Base-by-base conservation (phyloP, 2,113 vertebrate genomes). In the Pelecanoides urinatrix region DNA sequence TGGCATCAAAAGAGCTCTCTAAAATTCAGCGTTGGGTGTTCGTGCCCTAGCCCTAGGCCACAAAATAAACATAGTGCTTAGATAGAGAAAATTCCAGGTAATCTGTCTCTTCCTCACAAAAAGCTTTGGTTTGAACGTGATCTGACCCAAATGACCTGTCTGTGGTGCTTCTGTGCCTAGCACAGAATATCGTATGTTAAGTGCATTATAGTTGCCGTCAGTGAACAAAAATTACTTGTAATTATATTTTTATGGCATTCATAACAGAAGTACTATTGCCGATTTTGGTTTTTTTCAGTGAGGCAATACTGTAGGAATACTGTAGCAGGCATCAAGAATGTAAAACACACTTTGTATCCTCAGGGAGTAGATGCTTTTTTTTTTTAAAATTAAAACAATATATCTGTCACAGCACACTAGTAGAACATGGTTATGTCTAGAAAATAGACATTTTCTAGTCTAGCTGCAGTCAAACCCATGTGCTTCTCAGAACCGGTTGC, bases 1-100 rank as follows among this genome's bases (percentile, higher is more conserved):
- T 97, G 96, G 96, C 96, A 96, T 70, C 72, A 27, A 70, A 85
- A 70, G 58, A 82, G 34, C 67, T 79, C 77, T 76, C 29, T 65
- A 85, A 79, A 96, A 92, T 84, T 38, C n/a, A 40, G 22, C 2
- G 1, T 87, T 21, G 44, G 29, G 13, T 61, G 47, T 56, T 87
- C 1, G 0, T 42, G n/a, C 10, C 42, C 14, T 55, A 59, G 42
- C 62, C 55, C 3, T 15, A 25, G 55, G 40, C 42, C 58, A 58
- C 8, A 4, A 40, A 49, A 49, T 23, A 40, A 61, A 58, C n/a
- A 11, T 16, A 47, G 38, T 14, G 30, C 42, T 94, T 56, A 79
- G 27, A 36, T 2, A 42, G 32, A 90, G 75, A 61, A 80, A 80
- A 88, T 83, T 76, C 67, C 78, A 50, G 50, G 49, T 40, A 67